Evolutionary conservation across 2,797 vertebrate species (phyloP).

Genomic region (Pristis pectinata): DNA sequence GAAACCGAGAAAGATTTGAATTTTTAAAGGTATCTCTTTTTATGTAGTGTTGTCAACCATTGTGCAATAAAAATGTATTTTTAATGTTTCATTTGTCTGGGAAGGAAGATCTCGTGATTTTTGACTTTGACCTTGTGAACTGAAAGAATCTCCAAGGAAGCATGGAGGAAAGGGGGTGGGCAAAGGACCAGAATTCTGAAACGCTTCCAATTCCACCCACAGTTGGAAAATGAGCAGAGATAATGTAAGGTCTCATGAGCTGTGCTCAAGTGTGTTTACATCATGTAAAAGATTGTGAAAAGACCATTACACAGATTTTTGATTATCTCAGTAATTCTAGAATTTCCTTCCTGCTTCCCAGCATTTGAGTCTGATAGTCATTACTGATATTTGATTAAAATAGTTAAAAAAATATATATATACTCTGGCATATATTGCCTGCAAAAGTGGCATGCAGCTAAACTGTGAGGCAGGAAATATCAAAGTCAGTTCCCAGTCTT

Average conservation of each 20-base stretch:
- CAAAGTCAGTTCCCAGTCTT: background rate
- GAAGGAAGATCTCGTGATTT: background rate
- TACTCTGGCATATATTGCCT: background rate
- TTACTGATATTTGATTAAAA: background rate
- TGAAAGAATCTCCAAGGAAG: background rate
- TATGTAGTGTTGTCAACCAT: background rate
- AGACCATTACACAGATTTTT: background rate
- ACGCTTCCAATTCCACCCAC: background rate
- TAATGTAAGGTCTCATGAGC: background rate
- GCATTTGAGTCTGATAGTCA: background rate
- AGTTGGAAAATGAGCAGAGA: background rate
- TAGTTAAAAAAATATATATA: background rate
- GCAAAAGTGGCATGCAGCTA: too few relatives aligned
- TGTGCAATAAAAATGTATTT: background rate
- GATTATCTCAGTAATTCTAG: background rate
- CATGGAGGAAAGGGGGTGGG: background rate
- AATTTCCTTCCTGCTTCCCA: background rate
- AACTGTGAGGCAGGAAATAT: background rate
- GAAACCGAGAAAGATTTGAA: conserved; percentile 91
- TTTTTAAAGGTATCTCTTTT: conserved; percentile 80
- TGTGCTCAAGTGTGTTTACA: background rate
- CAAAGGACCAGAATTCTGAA: conserved; percentile 6
- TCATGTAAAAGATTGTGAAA: background rate
- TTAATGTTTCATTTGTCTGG: background rate
- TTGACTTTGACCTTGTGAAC: background rate